Base-by-base conservation (phyloP, 2,797 vertebrate species). In the Parambassis ranga region DNA sequence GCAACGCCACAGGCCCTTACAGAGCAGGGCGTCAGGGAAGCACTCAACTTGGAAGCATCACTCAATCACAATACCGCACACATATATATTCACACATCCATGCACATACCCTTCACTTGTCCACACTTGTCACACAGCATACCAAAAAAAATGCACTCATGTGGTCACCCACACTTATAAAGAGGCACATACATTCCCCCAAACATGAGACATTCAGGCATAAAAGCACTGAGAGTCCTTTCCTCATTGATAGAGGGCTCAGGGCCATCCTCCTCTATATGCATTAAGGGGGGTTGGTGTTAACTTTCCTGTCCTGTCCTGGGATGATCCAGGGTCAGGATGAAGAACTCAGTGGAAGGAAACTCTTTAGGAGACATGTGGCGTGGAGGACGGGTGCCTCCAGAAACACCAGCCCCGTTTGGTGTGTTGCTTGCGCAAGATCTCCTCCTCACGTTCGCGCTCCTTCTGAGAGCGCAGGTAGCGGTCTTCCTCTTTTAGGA, bases 321-420 rank as follows among this genome's bases (percentile, higher is more conserved):
- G 39, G 37, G 35, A 46, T 4, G 23, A 71, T 42, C 71, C 64
- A 69, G 36, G 36, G 10, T 57, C 8, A 32, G 49, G 58, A 62
- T 15, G 43, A 71, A 47, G 47, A 24, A 16, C 46, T 51, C 42
- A 52, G 44, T 6, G 51, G 52, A 70, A 26, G 31, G 16, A 65
- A 38, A 52, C 9, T 27, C 16, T 90, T 79, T 89, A 94, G 68
- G 92, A 94, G 81, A 94, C 84, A 11, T 94, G 93, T 0, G 92
- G 82, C 35, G 93, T 91, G 48, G 92, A 91, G 56, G 93, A 93
- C 0, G 86, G 86, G 56, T 94, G 91, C 49, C 90, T 91, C 95
- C 95, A 96, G 89, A 96, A 96, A 83, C 94, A 95, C 95, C 95
- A 96, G 76, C 93, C 93, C 31, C 93, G 88, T 85, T 95, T 95